These are phyloP conservation scores for Prietella phreatophila DNA, from an alignment of 2,113 vertebrate species.

Conservation along the genomic window DNA sequence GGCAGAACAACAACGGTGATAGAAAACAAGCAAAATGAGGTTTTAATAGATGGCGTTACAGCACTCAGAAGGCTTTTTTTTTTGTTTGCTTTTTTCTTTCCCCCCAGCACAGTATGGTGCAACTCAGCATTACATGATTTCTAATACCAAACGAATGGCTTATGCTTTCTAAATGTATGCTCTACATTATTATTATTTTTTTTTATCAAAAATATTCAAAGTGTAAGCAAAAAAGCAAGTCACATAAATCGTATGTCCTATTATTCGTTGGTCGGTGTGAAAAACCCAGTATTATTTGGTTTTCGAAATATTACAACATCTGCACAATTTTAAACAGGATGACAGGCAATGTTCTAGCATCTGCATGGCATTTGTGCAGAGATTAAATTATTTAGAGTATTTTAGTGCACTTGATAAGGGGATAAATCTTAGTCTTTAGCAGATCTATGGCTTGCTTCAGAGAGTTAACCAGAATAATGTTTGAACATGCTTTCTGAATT, in stretches of 20 bases:
- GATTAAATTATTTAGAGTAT: background rate
- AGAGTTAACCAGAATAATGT: background rate
- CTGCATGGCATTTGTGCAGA: background rate
- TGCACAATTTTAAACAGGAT: background rate
- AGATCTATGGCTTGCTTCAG: background rate
- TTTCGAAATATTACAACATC: background rate
- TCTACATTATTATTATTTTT: background rate
- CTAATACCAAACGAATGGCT: background rate
- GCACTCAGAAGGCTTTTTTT: background rate
- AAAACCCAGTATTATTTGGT: background rate
- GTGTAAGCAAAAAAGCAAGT: background rate
- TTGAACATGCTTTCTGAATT: background rate
- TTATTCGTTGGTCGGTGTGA: background rate
- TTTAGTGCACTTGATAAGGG: background rate
- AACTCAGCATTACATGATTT: background rate
- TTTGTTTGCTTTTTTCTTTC: background rate
- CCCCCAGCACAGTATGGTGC: background rate
- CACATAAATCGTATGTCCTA: background rate
- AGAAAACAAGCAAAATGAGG: conserved; percentile 25
- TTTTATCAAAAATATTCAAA: background rate
- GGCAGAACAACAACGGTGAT: background rate
- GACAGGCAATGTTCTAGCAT: too few species aligned
- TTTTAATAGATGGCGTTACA: conserved; percentile 13
- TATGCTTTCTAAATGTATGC: background rate
- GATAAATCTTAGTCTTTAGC: background rate